phyloP scores from a whole-genome alignment of 2,113 vertebrate species.

The Indicator maculatus region DNA sequence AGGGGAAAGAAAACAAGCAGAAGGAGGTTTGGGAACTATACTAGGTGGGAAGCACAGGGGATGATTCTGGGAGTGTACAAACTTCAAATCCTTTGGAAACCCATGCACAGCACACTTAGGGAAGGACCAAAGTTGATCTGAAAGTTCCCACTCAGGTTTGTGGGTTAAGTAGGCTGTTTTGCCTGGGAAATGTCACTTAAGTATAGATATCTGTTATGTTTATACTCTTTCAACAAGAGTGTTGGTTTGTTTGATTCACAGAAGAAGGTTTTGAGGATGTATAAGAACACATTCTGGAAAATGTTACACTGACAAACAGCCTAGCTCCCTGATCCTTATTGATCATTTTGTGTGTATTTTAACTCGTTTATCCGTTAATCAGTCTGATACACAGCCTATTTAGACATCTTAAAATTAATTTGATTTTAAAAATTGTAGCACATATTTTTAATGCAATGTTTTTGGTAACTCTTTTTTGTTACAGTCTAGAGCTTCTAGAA shows the following conservation, averaged over 20 bases:
- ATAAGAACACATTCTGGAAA: background rate
- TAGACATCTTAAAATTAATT: background rate
- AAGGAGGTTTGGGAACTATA: background rate
- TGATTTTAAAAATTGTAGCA: background rate
- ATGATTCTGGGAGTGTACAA: background rate
- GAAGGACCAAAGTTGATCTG: background rate
- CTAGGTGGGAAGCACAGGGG: background rate
- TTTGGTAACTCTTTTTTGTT: background rate
- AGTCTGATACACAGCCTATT: background rate
- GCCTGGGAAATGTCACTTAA: background rate
- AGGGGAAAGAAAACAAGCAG: slow-evolving; percentile 31
- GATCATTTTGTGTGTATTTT: rapidly evolving
- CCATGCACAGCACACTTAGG: background rate
- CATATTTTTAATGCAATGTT: background rate
- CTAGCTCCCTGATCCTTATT: background rate
- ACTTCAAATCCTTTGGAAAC: slow-evolving; percentile 8
- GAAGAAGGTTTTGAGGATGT: background rate
- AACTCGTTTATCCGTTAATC: background rate
- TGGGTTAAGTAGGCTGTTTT: background rate
- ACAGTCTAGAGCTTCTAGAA: background rate
- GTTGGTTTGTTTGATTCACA: background rate
- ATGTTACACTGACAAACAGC: background rate
- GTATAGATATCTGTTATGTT: background rate
- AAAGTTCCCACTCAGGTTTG: background rate
- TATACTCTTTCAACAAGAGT: background rate